Percentiles rank a stretch among this genome's conserved stretches.
phyloP scores from a whole-genome alignment of 2,113 vertebrate genomes.

The pig (Sus scrofa) region DNA sequence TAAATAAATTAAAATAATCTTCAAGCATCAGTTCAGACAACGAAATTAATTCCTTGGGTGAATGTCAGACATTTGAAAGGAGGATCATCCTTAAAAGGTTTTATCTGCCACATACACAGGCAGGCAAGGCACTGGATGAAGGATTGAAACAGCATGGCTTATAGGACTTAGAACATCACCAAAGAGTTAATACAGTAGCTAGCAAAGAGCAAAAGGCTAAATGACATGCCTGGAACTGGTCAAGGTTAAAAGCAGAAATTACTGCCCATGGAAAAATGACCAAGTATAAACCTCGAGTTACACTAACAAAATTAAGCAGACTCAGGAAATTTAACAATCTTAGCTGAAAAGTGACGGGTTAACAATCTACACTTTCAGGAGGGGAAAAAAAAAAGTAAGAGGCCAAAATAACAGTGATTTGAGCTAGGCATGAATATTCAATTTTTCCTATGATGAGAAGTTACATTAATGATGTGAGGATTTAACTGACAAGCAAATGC shows the following conservation, averaged over 20 bases:
- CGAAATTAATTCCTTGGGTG: neutral
- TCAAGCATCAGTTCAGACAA: neutral
- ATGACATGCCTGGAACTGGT: neutral
- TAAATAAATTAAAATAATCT: constrained; percentile 31
- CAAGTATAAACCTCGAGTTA: constrained; percentile 45
- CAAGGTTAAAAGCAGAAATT: constrained; percentile 61
- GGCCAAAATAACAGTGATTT: constrained; percentile 80
- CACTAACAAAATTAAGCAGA: constrained; percentile 19
- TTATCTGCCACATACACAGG: neutral
- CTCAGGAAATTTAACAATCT: constrained; percentile 78
- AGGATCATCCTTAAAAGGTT: neutral
- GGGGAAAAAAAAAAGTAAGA: constrained; percentile 80
- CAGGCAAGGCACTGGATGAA: neutral
- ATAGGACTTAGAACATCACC: neutral
- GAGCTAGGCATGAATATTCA: constrained; percentile 77
- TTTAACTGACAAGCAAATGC: constrained; percentile 76
- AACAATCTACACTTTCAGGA: constrained; percentile 84
- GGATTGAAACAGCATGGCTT: neutral
- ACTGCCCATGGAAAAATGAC: constrained; percentile 47
- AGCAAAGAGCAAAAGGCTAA: constrained; percentile 16
- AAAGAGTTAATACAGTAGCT: constrained; percentile 34
- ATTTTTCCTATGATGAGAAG: constrained; percentile 75
- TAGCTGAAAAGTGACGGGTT: constrained; percentile 84
- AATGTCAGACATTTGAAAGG: neutral
- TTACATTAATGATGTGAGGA: constrained; percentile 72